Evolutionary conservation across 2,113 vertebrate genomes (phyloP).

Genomic region (Anthoscopus minutus): DNA sequence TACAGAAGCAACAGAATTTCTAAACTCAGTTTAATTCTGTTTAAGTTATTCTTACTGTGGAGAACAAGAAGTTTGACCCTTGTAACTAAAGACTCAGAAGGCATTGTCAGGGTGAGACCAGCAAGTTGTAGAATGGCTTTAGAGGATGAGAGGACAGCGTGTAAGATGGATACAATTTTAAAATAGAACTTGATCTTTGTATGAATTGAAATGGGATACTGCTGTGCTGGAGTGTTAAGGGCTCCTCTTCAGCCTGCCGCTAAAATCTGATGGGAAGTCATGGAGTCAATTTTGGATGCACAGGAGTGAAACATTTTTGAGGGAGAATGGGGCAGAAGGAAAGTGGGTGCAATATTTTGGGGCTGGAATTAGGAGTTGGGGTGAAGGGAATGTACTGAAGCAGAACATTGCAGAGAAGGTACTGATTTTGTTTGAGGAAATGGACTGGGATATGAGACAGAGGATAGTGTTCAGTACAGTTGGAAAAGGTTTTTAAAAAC

Average conservation of each 20-base stretch:
- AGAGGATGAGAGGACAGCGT: neutral
- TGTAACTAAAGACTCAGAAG: neutral
- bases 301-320: neutral
- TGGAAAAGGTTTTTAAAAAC: neutral
- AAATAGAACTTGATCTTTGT: neutral
- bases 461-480: neutral
- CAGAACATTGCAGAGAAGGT: neutral
- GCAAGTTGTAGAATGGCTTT: neutral
- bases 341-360: neutral
- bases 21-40: neutral
- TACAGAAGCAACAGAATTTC: neutral
- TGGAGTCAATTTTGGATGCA: neutral
- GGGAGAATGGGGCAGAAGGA: neutral
- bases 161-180: neutral
- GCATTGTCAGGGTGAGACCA: neutral
- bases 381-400: neutral
- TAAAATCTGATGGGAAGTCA: neutral
- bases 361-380: neutral
- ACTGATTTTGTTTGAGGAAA: neutral
- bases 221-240: neutral
- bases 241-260: neutral
- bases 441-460: neutral
- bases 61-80: neutral
- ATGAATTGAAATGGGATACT: neutral
- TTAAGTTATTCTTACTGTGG: neutral